phyloP scores from a whole-genome alignment of 2,888 invertebrate species.

The Watsonalla binaria region DNA sequence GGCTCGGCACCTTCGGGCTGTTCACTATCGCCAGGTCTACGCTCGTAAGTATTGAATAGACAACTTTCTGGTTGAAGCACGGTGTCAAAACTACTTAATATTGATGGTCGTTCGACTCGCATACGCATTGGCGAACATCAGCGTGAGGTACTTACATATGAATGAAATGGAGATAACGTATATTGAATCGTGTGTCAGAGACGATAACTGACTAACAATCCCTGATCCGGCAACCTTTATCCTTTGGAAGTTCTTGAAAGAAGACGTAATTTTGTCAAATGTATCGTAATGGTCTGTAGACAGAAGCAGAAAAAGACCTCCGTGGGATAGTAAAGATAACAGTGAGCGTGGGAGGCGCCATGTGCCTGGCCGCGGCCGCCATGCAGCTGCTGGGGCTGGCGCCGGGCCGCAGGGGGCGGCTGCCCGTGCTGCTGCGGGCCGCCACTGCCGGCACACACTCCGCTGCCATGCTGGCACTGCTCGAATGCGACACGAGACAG shows the following conservation, averaged over 20 bases:
- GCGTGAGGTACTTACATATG: no score
- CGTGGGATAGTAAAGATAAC: conserved; percentile 62
- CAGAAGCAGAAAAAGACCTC: conserved; percentile 61
- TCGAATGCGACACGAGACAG: conserved; percentile 64
- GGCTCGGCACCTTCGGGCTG: conserved; percentile 61
- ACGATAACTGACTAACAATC: no score
- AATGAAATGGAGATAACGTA: no score
- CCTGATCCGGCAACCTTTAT: no score
- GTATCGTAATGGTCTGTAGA: conserved; percentile 32
- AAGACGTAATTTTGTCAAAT: neutral
- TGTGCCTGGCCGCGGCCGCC: conserved; percentile 60
- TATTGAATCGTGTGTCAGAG: no score
- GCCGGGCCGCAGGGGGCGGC: conserved; percentile 40
- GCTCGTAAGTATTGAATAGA: conserved; percentile 41
- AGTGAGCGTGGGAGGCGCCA: conserved; percentile 57
- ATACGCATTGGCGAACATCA: no score
- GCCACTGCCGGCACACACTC: conserved; percentile 63
- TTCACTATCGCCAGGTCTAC: conserved; percentile 58
- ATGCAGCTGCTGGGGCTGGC: conserved; percentile 54
- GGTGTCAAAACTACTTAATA: no score
- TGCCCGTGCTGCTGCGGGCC: conserved; percentile 55
- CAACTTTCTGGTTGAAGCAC: no score
- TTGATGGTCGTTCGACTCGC: no score
- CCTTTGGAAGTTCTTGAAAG: no score
- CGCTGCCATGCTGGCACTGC: conserved; percentile 53